phyloP scores from a whole-genome alignment of 1,140 invertebrate species.

The Drosophila burlai region DNA sequence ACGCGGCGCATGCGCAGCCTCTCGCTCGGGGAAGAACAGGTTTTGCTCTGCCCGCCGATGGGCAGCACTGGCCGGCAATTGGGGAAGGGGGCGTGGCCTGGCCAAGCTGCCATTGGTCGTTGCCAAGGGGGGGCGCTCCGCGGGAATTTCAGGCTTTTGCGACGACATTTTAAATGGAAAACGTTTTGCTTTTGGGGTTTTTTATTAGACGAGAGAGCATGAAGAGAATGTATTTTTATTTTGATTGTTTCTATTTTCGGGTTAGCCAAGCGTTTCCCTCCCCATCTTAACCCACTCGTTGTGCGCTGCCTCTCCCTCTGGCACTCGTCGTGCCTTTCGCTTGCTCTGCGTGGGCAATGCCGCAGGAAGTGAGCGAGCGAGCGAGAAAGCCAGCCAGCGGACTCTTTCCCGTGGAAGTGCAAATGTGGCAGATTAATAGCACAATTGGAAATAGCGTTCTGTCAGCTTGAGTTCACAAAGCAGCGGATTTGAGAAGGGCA shows the following conservation, averaged over 20 bases:
- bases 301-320: conserved; percentile 21
- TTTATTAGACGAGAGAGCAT: conserved; percentile 72
- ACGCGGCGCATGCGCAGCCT: conserved; percentile 54
- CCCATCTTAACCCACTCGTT: not conserved
- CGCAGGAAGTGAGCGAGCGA: conserved; percentile 12
- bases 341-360: not conserved
- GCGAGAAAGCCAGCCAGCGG: not conserved
- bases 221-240: conserved; percentile 83
- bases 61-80: conserved; percentile 73
- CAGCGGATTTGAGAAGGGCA: conserved; percentile 15
- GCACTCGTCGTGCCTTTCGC: conserved; percentile 5
- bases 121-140: conserved; percentile 6
- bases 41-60: conserved; percentile 54
- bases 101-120: conserved; percentile 61
- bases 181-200: conserved; percentile 85
- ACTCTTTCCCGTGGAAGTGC: conserved; percentile 67
- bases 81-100: conserved; percentile 57
- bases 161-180: conserved; percentile 85
- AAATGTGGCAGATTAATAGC: conserved; percentile 85
- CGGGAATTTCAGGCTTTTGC: conserved; percentile 44
- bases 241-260: conserved; percentile 82
- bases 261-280: conserved; percentile 56
- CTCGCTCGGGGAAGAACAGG: conserved; percentile 57
- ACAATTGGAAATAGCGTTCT: conserved; percentile 84
- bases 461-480: conserved; percentile 76